Evolutionary conservation across 2,113 vertebrate species (phyloP).

Genomic region (Donacobius atricapilla): DNA sequence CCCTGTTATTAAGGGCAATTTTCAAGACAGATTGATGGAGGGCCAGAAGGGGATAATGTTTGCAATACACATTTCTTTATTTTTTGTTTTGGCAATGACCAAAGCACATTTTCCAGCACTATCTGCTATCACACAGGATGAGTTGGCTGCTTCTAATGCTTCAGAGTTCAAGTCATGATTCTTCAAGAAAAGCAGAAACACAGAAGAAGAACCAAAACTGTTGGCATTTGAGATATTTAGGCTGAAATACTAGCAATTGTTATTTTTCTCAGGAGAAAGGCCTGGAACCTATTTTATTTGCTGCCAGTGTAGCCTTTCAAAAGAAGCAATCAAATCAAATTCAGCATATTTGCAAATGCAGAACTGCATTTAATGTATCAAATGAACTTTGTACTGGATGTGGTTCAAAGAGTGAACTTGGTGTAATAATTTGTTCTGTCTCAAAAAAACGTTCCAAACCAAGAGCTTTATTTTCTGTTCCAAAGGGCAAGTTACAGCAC

Average conservation of each 20-base stretch:
- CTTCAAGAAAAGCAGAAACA: background rate
- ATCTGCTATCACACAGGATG: background rate
- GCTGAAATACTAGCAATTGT: background rate
- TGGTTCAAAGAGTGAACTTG: background rate
- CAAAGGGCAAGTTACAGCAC: conserved; percentile 41
- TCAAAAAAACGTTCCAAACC: background rate
- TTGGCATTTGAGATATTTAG: background rate
- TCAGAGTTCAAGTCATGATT: background rate
- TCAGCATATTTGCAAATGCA: background rate
- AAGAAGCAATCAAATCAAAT: background rate
- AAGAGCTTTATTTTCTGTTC: conserved; percentile 6
- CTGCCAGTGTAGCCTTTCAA: background rate
- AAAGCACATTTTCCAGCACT: background rate
- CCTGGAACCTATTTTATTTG: background rate
- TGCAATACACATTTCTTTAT: background rate
- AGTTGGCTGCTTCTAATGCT: background rate
- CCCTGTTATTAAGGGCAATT: background rate
- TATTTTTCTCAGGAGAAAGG: background rate
- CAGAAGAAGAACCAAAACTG: background rate
- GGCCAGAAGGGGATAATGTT: background rate
- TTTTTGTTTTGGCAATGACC: background rate
- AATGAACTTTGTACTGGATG: conserved; percentile 33
- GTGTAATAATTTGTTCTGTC: conserved; percentile 32
- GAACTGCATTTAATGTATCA: background rate
- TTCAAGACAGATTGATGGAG: background rate